These are phyloP conservation scores for Pundamilia nyererei DNA, from an alignment of 2,113 vertebrate genomes.

Conservation along the genomic window DNA sequence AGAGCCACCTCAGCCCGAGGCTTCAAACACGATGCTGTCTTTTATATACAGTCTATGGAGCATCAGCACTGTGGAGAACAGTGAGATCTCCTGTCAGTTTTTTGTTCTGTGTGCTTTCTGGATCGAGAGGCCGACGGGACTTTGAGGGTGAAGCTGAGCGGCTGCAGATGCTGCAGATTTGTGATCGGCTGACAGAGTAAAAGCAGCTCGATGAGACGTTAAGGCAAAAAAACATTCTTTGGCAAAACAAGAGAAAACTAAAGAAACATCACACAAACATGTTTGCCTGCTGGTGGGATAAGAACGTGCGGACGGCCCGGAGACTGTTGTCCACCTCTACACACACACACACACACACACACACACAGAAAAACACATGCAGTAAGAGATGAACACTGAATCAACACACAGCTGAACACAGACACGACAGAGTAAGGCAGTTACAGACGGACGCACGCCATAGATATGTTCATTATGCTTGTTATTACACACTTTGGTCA, in stretches of 20 bases:
- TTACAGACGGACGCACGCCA: not conserved
- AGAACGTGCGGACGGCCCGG: not conserved
- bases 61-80: no score
- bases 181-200: not conserved
- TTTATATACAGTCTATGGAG: not conserved
- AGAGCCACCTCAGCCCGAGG: not conserved
- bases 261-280: not conserved
- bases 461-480: slow-evolving; percentile 26
- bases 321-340: not conserved
- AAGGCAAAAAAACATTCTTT: not conserved
- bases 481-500: slow-evolving; percentile 40
- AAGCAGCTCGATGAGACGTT: not conserved
- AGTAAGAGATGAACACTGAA: not conserved
- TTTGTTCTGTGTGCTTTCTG: not conserved
- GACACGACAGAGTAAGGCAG: slow-evolving; percentile 1
- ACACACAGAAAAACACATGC: not conserved
- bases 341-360: not conserved
- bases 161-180: not conserved
- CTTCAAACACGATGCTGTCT: not conserved
- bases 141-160: not conserved
- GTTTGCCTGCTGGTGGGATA: not conserved
- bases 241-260: not conserved
- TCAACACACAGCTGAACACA: not conserved
- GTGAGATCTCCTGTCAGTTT: not conserved
- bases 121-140: not conserved